Conservation (phyloP, 2,113 vertebrate species). For the Poicephalus gulielmi region DNA sequence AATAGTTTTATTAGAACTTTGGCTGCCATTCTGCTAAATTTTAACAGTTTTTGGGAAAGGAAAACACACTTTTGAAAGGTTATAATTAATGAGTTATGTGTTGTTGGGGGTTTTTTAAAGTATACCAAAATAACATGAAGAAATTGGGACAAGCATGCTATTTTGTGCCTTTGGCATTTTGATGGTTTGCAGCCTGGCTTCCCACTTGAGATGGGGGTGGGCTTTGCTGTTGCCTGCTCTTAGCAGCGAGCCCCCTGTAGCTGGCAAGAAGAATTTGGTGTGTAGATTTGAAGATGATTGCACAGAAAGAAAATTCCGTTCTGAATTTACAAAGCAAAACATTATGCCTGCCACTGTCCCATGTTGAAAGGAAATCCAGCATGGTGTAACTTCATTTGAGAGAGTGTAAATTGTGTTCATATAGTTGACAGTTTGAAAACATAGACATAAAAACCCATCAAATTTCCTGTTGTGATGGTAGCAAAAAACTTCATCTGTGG, state of each 20-base stretch:
- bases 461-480: background rate
- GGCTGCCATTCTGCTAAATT: background rate
- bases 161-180: slow-evolving; percentile 23
- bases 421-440: background rate
- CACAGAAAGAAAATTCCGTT: background rate
- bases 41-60: background rate
- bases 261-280: background rate
- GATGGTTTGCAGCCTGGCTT: background rate
- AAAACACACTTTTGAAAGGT: slow-evolving; percentile 13
- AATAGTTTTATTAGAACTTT: slow-evolving; percentile 29
- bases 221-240: background rate
- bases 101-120: background rate
- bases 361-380: background rate
- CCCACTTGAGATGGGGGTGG: background rate
- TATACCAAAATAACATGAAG: background rate
- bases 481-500: background rate
- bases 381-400: background rate
- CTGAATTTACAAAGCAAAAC: background rate
- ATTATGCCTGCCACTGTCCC: background rate
- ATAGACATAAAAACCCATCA: background rate
- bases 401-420: background rate
- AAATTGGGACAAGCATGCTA: background rate
- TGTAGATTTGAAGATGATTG: too few relatives aligned
- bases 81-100: slow-evolving; percentile 38
- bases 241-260: background rate